Percentiles rank a stretch among this genome's conserved stretches.
phyloP scores from a whole-genome alignment of 2,888 invertebrate genomes.

The Trilocha varians region DNA sequence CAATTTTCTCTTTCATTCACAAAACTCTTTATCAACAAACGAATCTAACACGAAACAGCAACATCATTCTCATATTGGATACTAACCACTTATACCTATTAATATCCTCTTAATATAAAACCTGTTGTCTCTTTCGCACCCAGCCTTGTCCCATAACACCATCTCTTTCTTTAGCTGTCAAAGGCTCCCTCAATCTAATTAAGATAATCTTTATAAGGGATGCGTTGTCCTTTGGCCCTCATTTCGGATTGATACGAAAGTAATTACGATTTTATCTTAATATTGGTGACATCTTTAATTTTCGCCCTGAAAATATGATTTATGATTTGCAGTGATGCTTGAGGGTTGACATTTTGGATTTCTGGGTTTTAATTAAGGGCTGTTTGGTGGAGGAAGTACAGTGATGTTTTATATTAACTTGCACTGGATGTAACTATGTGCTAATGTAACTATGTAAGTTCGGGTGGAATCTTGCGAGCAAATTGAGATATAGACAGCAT shows the following conservation, averaged over 20 bases:
- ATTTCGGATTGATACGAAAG: slow-evolving; percentile 4
- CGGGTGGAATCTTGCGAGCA: no score
- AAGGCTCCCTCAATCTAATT: slow-evolving; percentile 4
- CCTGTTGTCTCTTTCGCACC: background rate
- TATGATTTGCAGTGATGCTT: background rate
- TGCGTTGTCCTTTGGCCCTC: slow-evolving; percentile 3
- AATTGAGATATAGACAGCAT: no score
- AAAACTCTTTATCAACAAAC: no score
- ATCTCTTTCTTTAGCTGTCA: background rate
- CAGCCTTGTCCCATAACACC: background rate
- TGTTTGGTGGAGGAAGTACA: background rate
- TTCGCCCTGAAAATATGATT: background rate
- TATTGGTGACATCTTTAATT: background rate
- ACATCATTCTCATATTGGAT: background rate
- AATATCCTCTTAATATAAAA: background rate
- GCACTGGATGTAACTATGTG: no score
- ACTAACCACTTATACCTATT: background rate
- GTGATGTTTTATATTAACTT: no score
- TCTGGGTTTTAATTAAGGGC: background rate
- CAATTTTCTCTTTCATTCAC: no score
- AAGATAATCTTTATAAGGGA: slow-evolving; percentile 10
- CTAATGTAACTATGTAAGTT: no score
- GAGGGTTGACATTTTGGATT: no score
- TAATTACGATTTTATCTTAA: slow-evolving; percentile 5
- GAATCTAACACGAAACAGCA: no score